Percentiles rank a stretch among this genome's conserved stretches.
phyloP scores from a whole-genome alignment of 2,888 invertebrate genomes.

The Oxyscelio sp. region DNA sequence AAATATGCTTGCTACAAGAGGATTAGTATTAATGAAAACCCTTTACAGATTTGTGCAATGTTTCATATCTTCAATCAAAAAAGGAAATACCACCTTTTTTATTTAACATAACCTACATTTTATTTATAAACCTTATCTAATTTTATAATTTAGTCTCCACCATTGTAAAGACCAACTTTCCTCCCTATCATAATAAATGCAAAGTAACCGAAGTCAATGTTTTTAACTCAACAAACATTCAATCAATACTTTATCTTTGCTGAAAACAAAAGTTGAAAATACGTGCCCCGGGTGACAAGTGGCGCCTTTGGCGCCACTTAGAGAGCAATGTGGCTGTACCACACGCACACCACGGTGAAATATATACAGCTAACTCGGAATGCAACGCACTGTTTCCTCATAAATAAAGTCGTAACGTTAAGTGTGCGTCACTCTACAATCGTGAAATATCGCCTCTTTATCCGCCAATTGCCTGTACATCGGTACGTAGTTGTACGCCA shows the following conservation, averaged over 20 bases:
- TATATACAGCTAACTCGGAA: conserved; percentile 30
- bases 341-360: conserved; percentile 35
- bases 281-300: conserved; percentile 65
- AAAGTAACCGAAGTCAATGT: neutral
- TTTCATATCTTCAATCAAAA: no score
- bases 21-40: no score
- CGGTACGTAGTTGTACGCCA: conserved; percentile 35
- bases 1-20: no score
- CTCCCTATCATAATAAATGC: neutral
- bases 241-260: conserved; percentile 63
- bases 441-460: conserved; percentile 68
- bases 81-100: no score
- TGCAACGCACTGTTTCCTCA: conserved; percentile 64
- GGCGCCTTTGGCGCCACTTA: conserved; percentile 60
- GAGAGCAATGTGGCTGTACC: conserved; percentile 14
- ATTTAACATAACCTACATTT: no score
- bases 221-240: conserved; percentile 31
- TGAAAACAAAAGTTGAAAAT: conserved; percentile 63
- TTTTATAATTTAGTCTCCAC: no score
- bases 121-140: no score
- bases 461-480: conserved; percentile 67
- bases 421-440: conserved; percentile 64
- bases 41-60: no score
- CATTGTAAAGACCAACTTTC: no score
- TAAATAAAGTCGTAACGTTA: conserved; percentile 64